Percentiles rank a stretch among this genome's conserved stretches.
Evolutionary conservation across 2,797 vertebrate genomes (phyloP).

Genomic region (Cryptoprocta ferox): DNA sequence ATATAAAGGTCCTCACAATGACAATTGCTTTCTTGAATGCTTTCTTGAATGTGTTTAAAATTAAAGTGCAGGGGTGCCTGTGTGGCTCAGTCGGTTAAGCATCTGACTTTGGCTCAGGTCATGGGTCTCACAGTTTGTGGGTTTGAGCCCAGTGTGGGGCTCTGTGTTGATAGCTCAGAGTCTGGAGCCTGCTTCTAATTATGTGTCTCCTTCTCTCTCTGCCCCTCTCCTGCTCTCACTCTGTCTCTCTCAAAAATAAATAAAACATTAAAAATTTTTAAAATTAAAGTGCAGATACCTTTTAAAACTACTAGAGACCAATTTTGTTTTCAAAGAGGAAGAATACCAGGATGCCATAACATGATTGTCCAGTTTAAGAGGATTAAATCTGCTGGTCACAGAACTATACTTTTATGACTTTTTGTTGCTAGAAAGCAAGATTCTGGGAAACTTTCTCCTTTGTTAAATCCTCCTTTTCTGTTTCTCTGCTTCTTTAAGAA

Average conservation of each 20-base stretch:
- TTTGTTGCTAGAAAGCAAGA: not conserved
- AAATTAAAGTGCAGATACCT: not conserved
- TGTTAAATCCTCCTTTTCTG: not conserved
- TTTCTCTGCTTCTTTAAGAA: not conserved
- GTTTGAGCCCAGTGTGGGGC: too few relatives aligned
- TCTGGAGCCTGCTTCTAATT: too few relatives aligned
- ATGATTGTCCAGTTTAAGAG: not conserved
- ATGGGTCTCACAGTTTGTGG: too few relatives aligned
- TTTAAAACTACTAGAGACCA: not conserved
- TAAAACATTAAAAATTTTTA: not conserved
- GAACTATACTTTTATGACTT: not conserved
- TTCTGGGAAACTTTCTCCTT: not conserved
- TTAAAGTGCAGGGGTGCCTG: too few relatives aligned
- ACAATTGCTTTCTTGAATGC: not conserved
- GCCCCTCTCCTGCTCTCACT: too few relatives aligned
- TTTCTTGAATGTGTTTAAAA: conserved; percentile 11
- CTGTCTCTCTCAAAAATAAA: too few relatives aligned
- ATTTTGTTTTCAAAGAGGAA: not conserved
- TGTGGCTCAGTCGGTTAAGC: too few relatives aligned
- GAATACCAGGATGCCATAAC: not conserved
- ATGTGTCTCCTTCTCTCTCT: too few relatives aligned
- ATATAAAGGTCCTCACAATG: not conserved
- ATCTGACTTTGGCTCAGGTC: too few relatives aligned
- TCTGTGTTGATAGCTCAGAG: too few relatives aligned
- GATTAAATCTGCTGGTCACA: not conserved